Base-by-base conservation (phyloP, 2,113 vertebrate genomes). In the Phyllopteryx taeniolatus region DNA sequence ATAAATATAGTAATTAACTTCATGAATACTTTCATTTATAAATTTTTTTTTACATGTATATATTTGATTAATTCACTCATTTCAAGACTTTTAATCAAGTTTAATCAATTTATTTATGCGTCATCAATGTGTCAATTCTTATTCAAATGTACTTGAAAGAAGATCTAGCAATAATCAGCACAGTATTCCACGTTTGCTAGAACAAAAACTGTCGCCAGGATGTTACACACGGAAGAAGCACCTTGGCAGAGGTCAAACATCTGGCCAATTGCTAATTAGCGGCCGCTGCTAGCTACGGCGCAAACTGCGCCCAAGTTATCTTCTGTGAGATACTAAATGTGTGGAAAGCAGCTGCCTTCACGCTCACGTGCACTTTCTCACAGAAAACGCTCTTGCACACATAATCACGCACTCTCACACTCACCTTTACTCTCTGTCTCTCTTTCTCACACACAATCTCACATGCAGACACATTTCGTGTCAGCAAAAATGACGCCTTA, bases 401-500 rank as follows among this genome's bases (percentile, higher is more conserved):
- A 19, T 8, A 5, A 20, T 8, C 51, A 54, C 17, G 5, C 51
- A 20, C 51, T 54, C 19, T 1, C 51, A 54, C 7, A 8, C 8
- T 20, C 51, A 56, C 20, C 0, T 56, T 22, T 8, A n/a, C 20
- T 22, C 53, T n/a, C 20, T 54, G 2, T 54, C 17, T n/a, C 53
- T 22, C 9, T 8, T 6, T n/a, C 53, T 10, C 8, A 56, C 20
- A 56, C 3, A 22, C 8, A 19, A 14, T 7, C 49, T 17, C 49
- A 51, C 49, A 17, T 31, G 17, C 27, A 43, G 0, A 13, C 47
- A 43, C 59, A 59, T 73, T 64, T 71, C 10, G 57, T 60, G 51
- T 72, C 67, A 46, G 53, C 60, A 15, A 74, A 27, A 74, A 79
- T 76, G 60, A 68, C 17, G 67, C 53, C 71, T 67, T 35, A 63